Percentiles rank a stretch among this genome's conserved stretches.
phyloP scores from a whole-genome alignment of 2,797 vertebrate species.

The Percopsis omiscomaycus region DNA sequence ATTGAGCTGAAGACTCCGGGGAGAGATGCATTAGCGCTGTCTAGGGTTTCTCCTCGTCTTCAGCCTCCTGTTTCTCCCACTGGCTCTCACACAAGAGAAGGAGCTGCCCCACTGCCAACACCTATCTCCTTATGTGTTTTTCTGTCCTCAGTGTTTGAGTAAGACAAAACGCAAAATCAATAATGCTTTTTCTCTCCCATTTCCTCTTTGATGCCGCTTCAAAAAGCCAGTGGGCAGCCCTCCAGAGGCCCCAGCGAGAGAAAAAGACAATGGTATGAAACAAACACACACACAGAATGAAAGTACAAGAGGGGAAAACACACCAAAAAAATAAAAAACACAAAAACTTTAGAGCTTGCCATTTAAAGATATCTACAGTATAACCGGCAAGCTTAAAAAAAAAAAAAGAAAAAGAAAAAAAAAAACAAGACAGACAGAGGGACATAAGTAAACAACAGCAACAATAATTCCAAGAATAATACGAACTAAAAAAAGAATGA shows the following conservation, averaged over 20 bases:
- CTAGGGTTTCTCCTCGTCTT: conserved; percentile 57
- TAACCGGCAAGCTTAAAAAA: neutral
- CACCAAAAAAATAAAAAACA: too few species aligned
- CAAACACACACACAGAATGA: conserved; percentile 30
- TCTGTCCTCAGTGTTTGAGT: conserved; percentile 79
- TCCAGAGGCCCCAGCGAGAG: conserved; percentile 68
- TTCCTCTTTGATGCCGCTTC: conserved; percentile 85
- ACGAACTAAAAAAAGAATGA: neutral
- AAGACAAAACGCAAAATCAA: conserved; percentile 87
- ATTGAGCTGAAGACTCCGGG: conserved; percentile 43
- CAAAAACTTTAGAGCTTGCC: too few species aligned
- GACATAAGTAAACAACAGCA: neutral
- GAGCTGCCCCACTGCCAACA: conserved; percentile 59
- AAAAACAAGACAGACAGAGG: neutral
- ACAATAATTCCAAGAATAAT: too few species aligned
- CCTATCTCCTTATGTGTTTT: conserved; percentile 72
- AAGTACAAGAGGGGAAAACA: too few species aligned
- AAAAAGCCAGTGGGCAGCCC: conserved; percentile 81
- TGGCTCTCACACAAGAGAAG: conserved; percentile 53
- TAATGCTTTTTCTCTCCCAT: conserved; percentile 79
- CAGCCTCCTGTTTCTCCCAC: conserved; percentile 50
- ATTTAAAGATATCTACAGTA: neutral
- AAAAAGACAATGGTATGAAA: conserved; percentile 65
- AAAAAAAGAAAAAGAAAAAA: neutral
- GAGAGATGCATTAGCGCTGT: conserved; percentile 58